Evolutionary conservation across 30 jellyfish, hydroid and myxozoan genomes (phyloP).

Genomic region (Clytia hemisphaerica): DNA sequence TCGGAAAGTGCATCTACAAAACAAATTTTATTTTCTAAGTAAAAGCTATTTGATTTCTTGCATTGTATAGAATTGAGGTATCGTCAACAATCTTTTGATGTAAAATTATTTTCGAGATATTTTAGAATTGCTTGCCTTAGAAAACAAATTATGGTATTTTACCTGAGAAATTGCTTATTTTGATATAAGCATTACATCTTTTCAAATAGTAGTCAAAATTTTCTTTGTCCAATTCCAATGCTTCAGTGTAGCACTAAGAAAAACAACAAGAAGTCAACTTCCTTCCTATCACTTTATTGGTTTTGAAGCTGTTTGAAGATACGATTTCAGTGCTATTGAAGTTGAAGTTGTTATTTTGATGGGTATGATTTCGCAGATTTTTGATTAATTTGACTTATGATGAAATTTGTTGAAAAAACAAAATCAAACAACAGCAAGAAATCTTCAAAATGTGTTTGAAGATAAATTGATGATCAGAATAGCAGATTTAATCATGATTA

Average conservation of each 20-base stretch:
- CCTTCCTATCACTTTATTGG: too few relatives aligned
- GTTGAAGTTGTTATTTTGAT: too few relatives aligned
- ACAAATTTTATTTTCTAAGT: background rate
- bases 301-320: too few relatives aligned
- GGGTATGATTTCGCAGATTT: too few relatives aligned
- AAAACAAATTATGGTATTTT: background rate
- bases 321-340: too few relatives aligned
- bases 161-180: constrained; percentile 48
- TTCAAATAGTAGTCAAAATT: constrained; percentile 50
- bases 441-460: too few relatives aligned
- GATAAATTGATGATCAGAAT: too few relatives aligned
- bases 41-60: background rate
- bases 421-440: too few relatives aligned
- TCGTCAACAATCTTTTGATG: too few relatives aligned
- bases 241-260: constrained; percentile 57
- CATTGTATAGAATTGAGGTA: background rate
- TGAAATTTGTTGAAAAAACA: too few relatives aligned
- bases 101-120: background rate
- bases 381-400: too few relatives aligned
- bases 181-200: constrained; percentile 52
- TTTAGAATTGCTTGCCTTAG: background rate
- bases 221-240: constrained; percentile 38
- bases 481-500: too few relatives aligned
- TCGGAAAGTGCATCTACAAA: constrained; percentile 14
- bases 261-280: background rate